Percentiles rank a stretch among this genome's conserved stretches.
Evolutionary conservation across 1,140 invertebrate species (phyloP).

Genomic region (Brachystomella parvula): DNA sequence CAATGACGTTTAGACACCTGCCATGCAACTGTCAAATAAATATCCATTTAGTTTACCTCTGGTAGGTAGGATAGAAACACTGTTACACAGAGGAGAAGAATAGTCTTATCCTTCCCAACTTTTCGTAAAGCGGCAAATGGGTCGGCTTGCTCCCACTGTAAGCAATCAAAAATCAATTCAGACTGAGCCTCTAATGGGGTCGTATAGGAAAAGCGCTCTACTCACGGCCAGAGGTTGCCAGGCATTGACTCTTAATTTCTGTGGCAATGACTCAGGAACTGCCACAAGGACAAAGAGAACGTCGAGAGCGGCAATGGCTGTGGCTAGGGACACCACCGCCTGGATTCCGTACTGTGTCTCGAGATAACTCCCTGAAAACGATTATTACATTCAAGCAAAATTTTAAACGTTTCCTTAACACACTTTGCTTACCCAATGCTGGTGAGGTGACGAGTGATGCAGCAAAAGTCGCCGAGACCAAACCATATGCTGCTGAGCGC

Average conservation of each 20-base stretch:
- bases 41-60: slow-evolving; percentile 49
- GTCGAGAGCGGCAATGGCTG: slow-evolving; percentile 60
- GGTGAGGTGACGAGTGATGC: slow-evolving; percentile 56
- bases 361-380: slow-evolving; percentile 59
- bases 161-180: slow-evolving; percentile 47
- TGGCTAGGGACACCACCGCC: slow-evolving; percentile 90
- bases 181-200: slow-evolving; percentile 42
- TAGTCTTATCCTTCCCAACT: slow-evolving; percentile 91
- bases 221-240: slow-evolving; percentile 77
- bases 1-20: neutral
- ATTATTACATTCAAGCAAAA: too few relatives aligned
- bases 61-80: slow-evolving; percentile 97
- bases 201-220: slow-evolving; percentile 17
- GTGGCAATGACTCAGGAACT: slow-evolving; percentile 94
- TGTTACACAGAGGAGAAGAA: slow-evolving; percentile 91
- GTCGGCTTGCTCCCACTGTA: slow-evolving; percentile 75
- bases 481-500: slow-evolving; percentile 88
- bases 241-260: slow-evolving; percentile 72
- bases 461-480: slow-evolving; percentile 97
- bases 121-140: slow-evolving; percentile 88
- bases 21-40: neutral
- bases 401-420: too few relatives aligned
- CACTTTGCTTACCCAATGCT: slow-evolving; percentile 27
- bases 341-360: slow-evolving; percentile 83
- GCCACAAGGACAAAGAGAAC: slow-evolving; percentile 96